phyloP scores from a whole-genome alignment of 2,888 invertebrate genomes.

The Bombylius major region DNA sequence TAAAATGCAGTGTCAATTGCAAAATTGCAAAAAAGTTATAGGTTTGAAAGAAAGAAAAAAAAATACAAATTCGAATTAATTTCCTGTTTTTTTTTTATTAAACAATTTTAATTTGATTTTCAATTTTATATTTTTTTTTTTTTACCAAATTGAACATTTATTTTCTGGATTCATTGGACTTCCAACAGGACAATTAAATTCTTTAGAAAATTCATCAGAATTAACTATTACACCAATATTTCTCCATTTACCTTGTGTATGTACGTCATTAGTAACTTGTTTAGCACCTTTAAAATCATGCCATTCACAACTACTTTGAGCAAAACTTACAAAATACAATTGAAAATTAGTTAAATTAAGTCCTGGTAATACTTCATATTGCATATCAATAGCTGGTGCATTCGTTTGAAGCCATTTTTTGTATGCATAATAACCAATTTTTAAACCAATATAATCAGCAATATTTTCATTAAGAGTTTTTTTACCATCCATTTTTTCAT shows the following conservation, averaged over 20 bases:
- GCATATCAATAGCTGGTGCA: neutral
- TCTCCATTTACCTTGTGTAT: neutral
- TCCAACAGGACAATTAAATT: neutral
- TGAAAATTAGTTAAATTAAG: neutral
- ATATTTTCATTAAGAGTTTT: no score
- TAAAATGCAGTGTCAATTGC: no score
- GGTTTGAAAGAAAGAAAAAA: no score
- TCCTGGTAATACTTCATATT: neutral
- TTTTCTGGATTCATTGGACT: neutral
- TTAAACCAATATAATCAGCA: no score
- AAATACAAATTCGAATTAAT: neutral
- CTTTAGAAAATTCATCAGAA: neutral
- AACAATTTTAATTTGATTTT: neutral
- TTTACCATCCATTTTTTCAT: no score
- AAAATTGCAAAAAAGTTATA: no score
- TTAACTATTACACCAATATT: neutral
- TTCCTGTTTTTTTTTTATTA: neutral
- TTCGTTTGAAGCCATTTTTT: no score
- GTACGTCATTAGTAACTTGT: neutral
- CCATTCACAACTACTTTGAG: neutral
- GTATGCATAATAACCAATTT: no score
- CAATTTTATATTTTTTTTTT: no score
- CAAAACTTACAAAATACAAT: neutral
- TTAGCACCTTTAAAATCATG: no score
- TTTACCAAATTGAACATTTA: constrained; percentile 1